Evolutionary conservation across 2,113 vertebrate species (phyloP).

Genomic region (Paracanthobrama guichenoti): DNA sequence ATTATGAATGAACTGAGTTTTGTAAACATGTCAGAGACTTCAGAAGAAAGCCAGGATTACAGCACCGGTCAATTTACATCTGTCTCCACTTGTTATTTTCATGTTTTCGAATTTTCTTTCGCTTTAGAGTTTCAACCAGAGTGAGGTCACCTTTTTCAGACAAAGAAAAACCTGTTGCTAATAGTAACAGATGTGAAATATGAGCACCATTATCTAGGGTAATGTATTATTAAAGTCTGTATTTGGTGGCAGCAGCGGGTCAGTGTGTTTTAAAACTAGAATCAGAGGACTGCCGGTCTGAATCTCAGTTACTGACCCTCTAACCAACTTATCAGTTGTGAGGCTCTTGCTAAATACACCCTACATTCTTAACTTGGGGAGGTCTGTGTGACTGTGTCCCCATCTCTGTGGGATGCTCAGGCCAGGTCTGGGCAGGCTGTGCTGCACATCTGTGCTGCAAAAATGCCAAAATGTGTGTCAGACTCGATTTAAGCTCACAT

Average conservation of each 20-base stretch:
- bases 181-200: slow-evolving; percentile 22
- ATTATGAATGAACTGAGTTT: slow-evolving; percentile 28
- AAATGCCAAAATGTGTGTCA: slow-evolving; percentile 47
- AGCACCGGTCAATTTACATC: slow-evolving; percentile 25
- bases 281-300: background rate
- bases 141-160: slow-evolving; percentile 33
- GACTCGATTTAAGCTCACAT: slow-evolving; percentile 44
- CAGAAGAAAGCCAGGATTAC: slow-evolving; percentile 34
- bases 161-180: slow-evolving; percentile 13
- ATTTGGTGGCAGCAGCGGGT: background rate
- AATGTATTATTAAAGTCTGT: background rate
- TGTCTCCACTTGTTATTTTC: slow-evolving; percentile 36
- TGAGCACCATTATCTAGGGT: background rate
- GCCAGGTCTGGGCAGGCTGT: background rate
- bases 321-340: background rate
- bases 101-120: slow-evolving; percentile 13
- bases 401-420: slow-evolving; percentile 2
- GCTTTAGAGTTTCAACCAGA: background rate
- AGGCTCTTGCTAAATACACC: background rate
- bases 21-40: slow-evolving; percentile 44
- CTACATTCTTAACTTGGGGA: background rate
- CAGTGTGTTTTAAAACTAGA: slow-evolving; percentile 6
- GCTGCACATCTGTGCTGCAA: slow-evolving; percentile 18
- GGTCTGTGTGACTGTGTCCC: background rate
- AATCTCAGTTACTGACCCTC: background rate